Base-by-base conservation (phyloP, 2,888 invertebrate species). In the Noctua janthe region DNA sequence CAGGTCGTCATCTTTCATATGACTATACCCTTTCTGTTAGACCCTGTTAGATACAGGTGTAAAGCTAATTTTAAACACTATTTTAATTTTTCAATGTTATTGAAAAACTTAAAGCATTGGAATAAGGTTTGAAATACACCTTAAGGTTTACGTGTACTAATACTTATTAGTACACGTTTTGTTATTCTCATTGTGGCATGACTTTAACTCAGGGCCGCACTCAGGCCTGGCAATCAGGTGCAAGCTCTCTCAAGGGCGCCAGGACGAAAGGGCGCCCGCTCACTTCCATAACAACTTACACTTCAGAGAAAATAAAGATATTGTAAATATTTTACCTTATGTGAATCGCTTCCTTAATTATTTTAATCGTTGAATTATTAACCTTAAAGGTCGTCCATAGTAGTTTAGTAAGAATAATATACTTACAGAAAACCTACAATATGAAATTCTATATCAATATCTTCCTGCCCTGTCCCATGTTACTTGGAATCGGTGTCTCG, bases 241-340 rank as follows among this genome's bases (percentile, higher is more conserved):
- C 49, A 39, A 10, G 35, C 4, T 20, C n/a, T 4, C 23, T 62
- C 84, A 82, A 83, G 82, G 82, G 20, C 62, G 62, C 0, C 62
- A 56, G 62, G 69, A 35, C 15, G 69, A 70, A 82, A 83, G 54
- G 72, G 62, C 78, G 15, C 15, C 51, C 43, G 62, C 49, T 66
- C 10, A 82, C 49, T 78, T 78, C 80, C 80, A 29, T 43, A 11
- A 51, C 23, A 49, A n/a, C 20, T 39, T 11, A 35, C n/a, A 51
- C 0, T 47, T n/a, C 7, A 62, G 64, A 59, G 64, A 84, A 74
- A 84, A 79, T 74, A 83, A 82, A 84, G 82, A 84, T 74, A 74
- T 83, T 71, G 54, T 70, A 56, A 73, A 64, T 49, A 77, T 35
- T n/a, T 69, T 54, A n/a, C 39, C 39, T 56, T 51, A 59, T 29